phyloP scores from a whole-genome alignment of 2,888 invertebrate genomes.

The Deilephila porcellus region DNA sequence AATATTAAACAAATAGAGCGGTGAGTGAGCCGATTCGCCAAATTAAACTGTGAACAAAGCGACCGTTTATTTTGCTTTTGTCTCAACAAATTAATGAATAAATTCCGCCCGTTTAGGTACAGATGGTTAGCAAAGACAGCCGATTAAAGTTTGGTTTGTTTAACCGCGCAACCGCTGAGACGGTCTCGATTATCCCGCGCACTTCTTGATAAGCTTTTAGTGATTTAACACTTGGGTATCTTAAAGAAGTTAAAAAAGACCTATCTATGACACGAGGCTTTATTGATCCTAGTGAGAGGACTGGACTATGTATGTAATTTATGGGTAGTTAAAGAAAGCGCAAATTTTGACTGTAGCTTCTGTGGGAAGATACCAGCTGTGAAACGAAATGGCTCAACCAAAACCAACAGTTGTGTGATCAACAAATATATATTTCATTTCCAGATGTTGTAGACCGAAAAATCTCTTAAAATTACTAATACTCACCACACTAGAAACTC shows the following conservation, averaged over 20 bases:
- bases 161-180: neutral
- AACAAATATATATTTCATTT: neutral
- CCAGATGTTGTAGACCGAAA: neutral
- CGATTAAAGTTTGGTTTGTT: slow-evolving; percentile 21
- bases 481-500: too few relatives aligned
- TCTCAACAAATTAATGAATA: slow-evolving; percentile 23
- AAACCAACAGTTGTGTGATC: neutral
- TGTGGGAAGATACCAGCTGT: too few relatives aligned
- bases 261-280: too few relatives aligned
- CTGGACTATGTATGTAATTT: too few relatives aligned
- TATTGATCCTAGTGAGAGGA: too few relatives aligned
- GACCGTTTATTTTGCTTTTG: slow-evolving; percentile 13
- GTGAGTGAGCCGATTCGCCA: slow-evolving; percentile 1
- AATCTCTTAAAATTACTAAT: too few relatives aligned
- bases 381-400: neutral
- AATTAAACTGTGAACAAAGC: slow-evolving; percentile 14
- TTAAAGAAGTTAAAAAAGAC: too few relatives aligned
- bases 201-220: neutral
- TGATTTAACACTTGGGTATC: neutral
- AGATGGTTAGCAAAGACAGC: slow-evolving; percentile 6
- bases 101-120: slow-evolving; percentile 7
- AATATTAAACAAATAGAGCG: slow-evolving; percentile 14
- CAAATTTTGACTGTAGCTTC: too few relatives aligned
- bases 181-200: neutral
- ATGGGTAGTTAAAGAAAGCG: too few relatives aligned